Percentiles rank a stretch among this genome's conserved stretches.
Evolutionary conservation across 2,888 invertebrate genomes (phyloP).

Genomic region (Endotricha flammealis): DNA sequence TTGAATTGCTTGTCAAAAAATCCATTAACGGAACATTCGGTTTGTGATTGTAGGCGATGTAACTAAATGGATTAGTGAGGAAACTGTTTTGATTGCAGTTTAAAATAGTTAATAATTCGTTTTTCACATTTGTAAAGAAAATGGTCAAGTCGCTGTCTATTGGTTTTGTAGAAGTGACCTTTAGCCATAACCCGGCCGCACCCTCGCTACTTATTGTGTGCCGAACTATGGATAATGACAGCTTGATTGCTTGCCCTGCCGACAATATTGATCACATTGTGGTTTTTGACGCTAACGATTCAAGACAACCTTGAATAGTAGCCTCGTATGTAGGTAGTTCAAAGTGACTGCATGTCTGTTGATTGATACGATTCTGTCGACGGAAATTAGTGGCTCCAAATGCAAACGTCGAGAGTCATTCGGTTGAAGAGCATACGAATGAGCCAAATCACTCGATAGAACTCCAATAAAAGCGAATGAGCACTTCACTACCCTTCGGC

Average conservation of each 20-base stretch:
- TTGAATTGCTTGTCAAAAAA: too few relatives aligned
- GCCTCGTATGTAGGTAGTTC: too few relatives aligned
- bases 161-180: conserved; percentile 20
- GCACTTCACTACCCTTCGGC: conserved; percentile 13
- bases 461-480: conserved; percentile 29
- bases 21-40: too few relatives aligned
- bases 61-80: too few relatives aligned
- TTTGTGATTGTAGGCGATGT: too few relatives aligned
- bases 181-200: conserved; percentile 18
- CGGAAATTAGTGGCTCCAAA: too few relatives aligned
- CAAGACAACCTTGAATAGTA: conserved; percentile 15
- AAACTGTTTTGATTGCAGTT: too few relatives aligned
- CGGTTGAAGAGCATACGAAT: conserved; percentile 24
- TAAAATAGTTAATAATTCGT: too few relatives aligned
- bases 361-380: too few relatives aligned
- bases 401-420: conserved; percentile 30
- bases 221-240: conserved; percentile 22
- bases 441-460: conserved; percentile 35
- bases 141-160: conserved; percentile 12
- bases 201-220: conserved; percentile 18
- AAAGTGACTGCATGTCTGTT: too few relatives aligned
- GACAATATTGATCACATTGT: conserved; percentile 29
- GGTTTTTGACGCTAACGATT: conserved; percentile 23
- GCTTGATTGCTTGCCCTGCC: conserved; percentile 25
- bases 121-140: background rate